A percentile compares a stretch with the other conserved stretches of the same genome.
Conservation (phyloP, 2,113 vertebrate genomes). For the Smithornis capensis region DNA sequence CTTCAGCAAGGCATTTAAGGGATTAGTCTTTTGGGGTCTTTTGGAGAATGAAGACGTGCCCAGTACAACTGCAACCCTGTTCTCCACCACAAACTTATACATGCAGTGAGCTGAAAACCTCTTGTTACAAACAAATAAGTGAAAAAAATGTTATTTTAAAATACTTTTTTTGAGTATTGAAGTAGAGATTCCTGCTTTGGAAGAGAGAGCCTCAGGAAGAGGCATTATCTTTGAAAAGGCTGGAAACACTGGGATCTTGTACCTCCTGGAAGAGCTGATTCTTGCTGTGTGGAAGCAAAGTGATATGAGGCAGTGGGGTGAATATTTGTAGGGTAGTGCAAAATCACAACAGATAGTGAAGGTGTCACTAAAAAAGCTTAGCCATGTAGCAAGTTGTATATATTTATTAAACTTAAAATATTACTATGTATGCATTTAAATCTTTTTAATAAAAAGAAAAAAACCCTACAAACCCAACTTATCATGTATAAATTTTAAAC, state of each 20-base stretch:
- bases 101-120: background rate
- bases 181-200: background rate
- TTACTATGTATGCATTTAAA: background rate
- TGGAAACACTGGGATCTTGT: background rate
- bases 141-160: background rate
- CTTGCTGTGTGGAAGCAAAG: background rate
- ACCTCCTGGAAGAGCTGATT: background rate
- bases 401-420: background rate
- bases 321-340: background rate
- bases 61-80: background rate
- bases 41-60: background rate
- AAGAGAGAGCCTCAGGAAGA: background rate
- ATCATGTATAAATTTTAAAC: background rate
- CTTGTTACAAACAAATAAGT: background rate
- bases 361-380: background rate
- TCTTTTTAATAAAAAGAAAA: background rate
- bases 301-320: background rate
- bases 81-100: background rate
- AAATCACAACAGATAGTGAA: background rate
- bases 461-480: rapidly evolving
- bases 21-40: background rate
- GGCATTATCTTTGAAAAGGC: background rate
- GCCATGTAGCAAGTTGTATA: background rate
- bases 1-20: background rate
- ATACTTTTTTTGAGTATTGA: background rate